phyloP scores from a whole-genome alignment of 2,888 invertebrate genomes.

The Arctia plantaginis region DNA sequence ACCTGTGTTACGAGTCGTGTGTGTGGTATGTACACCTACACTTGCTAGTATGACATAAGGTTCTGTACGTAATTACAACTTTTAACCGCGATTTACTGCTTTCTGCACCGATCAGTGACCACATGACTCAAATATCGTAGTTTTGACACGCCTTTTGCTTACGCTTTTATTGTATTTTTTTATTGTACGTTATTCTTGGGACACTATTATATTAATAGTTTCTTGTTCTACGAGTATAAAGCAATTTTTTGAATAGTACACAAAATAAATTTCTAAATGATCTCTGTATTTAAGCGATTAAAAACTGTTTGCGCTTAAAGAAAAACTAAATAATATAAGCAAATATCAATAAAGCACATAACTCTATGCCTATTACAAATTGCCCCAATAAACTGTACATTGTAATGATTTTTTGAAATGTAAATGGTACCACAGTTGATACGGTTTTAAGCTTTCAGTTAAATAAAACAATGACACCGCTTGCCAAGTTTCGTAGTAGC shows the following conservation, averaged over 20 bases:
- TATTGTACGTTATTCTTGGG: too few relatives aligned
- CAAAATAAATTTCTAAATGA: too few relatives aligned
- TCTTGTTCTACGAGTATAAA: not conserved
- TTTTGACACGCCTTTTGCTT: conserved; percentile 8
- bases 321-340: not conserved
- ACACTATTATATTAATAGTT: not conserved
- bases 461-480: not conserved
- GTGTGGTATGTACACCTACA: conserved; percentile 8
- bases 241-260: not conserved
- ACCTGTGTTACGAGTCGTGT: conserved; percentile 20
- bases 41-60: conserved; percentile 5
- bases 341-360: not conserved
- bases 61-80: conserved; percentile 18
- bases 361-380: not conserved
- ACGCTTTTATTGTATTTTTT: conserved; percentile 11
- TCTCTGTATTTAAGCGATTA: not conserved
- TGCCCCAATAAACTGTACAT: not conserved
- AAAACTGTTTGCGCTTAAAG: not conserved
- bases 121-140: conserved; percentile 33
- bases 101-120: conserved; percentile 24
- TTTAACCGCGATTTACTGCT: conserved; percentile 21
- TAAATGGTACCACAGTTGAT: too few relatives aligned
- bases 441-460: not conserved
- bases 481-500: not conserved
- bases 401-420: not conserved